Conservation (phyloP, 1,140 invertebrate species). For the Brachionus asplanchnoidis region DNA sequence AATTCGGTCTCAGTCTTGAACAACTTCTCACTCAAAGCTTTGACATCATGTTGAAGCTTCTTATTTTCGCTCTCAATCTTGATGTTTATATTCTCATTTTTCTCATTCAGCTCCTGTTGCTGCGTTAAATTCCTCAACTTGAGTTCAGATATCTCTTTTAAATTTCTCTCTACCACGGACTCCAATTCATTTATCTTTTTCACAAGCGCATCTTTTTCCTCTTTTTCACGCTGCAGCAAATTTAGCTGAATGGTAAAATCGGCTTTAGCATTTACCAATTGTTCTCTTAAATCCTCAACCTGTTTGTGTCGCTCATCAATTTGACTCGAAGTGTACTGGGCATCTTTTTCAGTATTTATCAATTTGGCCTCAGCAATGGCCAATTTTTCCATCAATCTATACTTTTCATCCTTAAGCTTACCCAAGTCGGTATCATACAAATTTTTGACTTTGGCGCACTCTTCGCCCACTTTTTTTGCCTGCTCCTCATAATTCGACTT, state of each 20-base stretch:
- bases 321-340: not conserved
- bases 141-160: conserved; percentile 17
- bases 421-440: not conserved
- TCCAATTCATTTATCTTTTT: conserved; percentile 11
- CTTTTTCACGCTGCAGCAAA: conserved; percentile 31
- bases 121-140: conserved; percentile 16
- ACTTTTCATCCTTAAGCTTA: conserved; percentile 4
- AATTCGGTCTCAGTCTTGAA: conserved; percentile 33
- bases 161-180: not conserved
- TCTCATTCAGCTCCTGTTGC: not conserved
- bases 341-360: not conserved
- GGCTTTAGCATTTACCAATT: not conserved
- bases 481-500: not conserved
- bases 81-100: conserved; percentile 10
- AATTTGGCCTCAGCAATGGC: conserved; percentile 12
- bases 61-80: conserved; percentile 38
- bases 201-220: conserved; percentile 22
- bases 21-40: not conserved
- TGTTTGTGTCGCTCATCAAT: conserved; percentile 31
- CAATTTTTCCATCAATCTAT: conserved; percentile 1
- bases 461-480: not conserved
- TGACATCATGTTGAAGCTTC: conserved; percentile 1
- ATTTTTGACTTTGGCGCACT: not conserved
- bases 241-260: conserved; percentile 21
- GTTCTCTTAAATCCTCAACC: conserved; percentile 27